Conservation (phyloP, 2,888 invertebrate genomes). For the Boloria euphrosyne region DNA sequence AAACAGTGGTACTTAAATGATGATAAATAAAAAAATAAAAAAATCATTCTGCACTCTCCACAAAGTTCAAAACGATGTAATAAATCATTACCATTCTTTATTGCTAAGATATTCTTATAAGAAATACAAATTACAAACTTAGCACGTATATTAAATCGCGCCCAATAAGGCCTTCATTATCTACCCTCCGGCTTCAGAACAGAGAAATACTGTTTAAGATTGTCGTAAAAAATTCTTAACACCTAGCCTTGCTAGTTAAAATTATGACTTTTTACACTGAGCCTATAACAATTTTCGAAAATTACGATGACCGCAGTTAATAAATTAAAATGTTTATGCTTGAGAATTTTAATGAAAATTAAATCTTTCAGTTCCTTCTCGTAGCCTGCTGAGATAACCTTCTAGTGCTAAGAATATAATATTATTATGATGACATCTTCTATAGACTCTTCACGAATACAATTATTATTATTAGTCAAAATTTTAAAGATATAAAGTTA, state of each 20-base stretch:
- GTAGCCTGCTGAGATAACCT: too few relatives aligned
- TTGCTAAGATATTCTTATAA: neutral
- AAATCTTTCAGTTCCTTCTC: neutral
- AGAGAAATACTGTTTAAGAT: constrained; percentile 21
- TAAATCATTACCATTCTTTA: neutral
- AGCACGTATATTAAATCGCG: constrained; percentile 5
- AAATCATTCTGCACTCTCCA: too few relatives aligned
- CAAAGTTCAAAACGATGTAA: neutral
- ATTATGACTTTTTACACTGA: constrained; percentile 10
- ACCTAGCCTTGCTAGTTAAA: constrained; percentile 23
- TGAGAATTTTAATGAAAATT: constrained; percentile 2
- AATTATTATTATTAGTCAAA: too few relatives aligned
- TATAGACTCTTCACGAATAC: too few relatives aligned
- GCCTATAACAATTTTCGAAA: constrained; percentile 3
- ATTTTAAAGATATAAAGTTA: too few relatives aligned
- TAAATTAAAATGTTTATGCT: constrained; percentile 1
- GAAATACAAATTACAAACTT: constrained; percentile 7
- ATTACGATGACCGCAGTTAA: constrained; percentile 6
- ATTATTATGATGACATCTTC: too few relatives aligned
- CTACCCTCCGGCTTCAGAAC: constrained; percentile 14
- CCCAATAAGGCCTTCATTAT: constrained; percentile 17
- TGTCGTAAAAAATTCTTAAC: constrained; percentile 22
- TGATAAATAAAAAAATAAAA: too few relatives aligned
- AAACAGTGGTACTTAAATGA: too few relatives aligned
- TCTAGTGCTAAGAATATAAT: too few relatives aligned